These are phyloP conservation scores for Eidolon helvum DNA, from an alignment of 2,113 vertebrate species.

Conservation along the genomic window DNA sequence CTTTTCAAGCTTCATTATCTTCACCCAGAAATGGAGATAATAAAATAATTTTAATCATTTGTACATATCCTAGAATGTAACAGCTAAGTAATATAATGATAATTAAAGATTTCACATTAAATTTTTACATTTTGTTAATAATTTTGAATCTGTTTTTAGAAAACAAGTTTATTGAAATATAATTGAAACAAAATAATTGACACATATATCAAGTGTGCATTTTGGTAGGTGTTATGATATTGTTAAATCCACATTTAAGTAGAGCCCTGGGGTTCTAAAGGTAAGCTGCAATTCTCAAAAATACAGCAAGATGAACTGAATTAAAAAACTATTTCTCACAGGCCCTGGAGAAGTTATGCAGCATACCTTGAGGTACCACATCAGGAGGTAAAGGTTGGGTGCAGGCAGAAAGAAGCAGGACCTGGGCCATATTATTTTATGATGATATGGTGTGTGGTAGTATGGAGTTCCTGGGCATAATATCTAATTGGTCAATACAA, in stretches of 20 bases:
- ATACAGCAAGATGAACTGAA: background rate
- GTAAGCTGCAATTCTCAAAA: background rate
- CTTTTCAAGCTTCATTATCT: background rate
- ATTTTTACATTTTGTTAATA: background rate
- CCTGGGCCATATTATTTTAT: background rate
- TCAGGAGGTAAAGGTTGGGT: background rate
- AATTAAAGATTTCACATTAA: background rate
- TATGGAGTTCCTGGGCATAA: background rate
- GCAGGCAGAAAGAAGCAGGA: background rate
- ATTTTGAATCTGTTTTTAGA: background rate
- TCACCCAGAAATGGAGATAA: background rate
- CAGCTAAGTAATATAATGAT: background rate
- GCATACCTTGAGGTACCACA: background rate
- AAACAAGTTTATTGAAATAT: background rate
- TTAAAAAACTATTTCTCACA: background rate
- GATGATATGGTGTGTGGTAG: background rate
- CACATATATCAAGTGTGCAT: background rate
- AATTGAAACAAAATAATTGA: background rate
- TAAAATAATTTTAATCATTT: background rate
- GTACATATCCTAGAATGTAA: background rate
- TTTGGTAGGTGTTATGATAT: background rate
- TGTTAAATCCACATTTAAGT: background rate
- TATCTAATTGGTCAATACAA: background rate
- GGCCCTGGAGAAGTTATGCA: background rate
- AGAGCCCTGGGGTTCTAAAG: background rate